phyloP scores from a whole-genome alignment of 2,888 invertebrate genomes.

The Seladonia tumulorum region DNA sequence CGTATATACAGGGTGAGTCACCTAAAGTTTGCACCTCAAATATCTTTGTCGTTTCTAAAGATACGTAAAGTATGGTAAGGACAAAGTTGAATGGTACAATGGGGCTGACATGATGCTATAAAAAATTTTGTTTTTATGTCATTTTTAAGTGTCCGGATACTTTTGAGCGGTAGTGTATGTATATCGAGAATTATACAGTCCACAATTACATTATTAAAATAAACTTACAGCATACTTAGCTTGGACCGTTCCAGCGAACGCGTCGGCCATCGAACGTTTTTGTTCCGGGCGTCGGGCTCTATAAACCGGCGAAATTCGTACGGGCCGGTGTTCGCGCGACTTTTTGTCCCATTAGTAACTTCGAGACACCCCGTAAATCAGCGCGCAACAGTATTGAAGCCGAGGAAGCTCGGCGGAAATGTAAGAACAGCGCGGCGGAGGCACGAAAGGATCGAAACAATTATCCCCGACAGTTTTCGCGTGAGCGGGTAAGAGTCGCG shows the following conservation, averaged over 20 bases:
- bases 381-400: constrained; percentile 22
- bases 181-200: not conserved
- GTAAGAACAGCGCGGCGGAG: constrained; percentile 25
- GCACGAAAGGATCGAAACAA: constrained; percentile 50
- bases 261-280: not conserved
- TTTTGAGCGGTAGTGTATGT: too few species aligned
- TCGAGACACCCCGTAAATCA: constrained; percentile 38
- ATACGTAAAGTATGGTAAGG: too few species aligned
- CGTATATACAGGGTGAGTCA: too few species aligned
- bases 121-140: too few species aligned
- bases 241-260: not conserved
- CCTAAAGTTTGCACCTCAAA: too few species aligned
- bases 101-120: too few species aligned
- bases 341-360: constrained; percentile 34
- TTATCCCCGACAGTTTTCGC: constrained; percentile 45
- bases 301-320: constrained; percentile 12
- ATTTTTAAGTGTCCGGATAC: too few species aligned
- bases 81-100: too few species aligned
- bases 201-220: not conserved
- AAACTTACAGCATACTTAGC: not conserved
- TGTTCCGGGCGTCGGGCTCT: not conserved
- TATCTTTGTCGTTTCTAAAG: too few species aligned
- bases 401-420: constrained; percentile 16
- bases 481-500: not conserved
- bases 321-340: not conserved